Base-by-base conservation (phyloP, 2,888 invertebrate species). In the Eueremaeus valkanovi region DNA sequence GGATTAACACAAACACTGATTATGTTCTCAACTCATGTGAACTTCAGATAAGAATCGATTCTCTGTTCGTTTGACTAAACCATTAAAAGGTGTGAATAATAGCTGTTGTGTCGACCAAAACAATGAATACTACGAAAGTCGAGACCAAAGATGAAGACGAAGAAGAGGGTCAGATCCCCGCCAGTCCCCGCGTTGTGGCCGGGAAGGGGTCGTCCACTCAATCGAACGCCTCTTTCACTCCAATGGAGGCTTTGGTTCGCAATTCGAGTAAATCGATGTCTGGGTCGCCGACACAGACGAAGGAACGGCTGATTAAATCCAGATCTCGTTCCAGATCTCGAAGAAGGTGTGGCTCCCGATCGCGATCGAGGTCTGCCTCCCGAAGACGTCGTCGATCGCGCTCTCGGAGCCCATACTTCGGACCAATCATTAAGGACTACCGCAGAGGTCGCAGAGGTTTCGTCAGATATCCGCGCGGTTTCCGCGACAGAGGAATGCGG, bases 371-470 rank as follows among this genome's bases (percentile, higher is more conserved):
- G n/a, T 51, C 51, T 8, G n/a, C n/a, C 6, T 51, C 51, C 51
- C n/a, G n/a, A 21, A 33, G 33, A 66, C 51, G 61, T 24, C 29
- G 27, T 18, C 5, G 18, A 51, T 51, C 51, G 5, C 40, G 66
- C 11, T 36, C 36, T 11, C 5, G 36, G n/a, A 51, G 42, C 24
- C 27, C 29, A 21, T 27, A 66, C n/a, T 61, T 36, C n/a, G 31
- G 73, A 21, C 31, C 45, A n/a, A 66, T 73, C 11, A 31, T 42
- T 6, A 73, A 73, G 27, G 73, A 73, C 33, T 61, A 73, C 21
- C 21, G 73, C 1, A 58, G 61, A 66, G 36, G 58, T 45, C 40
- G 72, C 11, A 40, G 73, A 73, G 58, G 58, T 33, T 74, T 74
- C 33, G 31, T 24, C 1, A 31, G 73, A 61, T 36, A 73, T 51